These are phyloP conservation scores for Buceros bicornis DNA, from an alignment of 2,797 vertebrate genomes.

Conservation along the genomic window DNA sequence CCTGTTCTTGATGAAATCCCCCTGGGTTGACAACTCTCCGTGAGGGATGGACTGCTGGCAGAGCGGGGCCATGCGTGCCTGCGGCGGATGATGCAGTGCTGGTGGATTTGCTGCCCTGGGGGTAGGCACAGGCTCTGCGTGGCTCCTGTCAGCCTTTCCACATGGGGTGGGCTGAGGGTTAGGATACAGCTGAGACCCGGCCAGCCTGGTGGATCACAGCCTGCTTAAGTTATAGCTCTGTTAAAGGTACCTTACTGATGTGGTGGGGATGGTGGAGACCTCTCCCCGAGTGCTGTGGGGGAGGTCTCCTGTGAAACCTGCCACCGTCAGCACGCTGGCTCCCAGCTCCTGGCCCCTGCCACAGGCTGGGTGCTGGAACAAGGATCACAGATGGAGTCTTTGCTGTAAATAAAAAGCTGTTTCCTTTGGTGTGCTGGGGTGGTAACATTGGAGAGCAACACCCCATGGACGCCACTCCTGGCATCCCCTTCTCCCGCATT, in stretches of 20 bases:
- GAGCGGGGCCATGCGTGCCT: fast-evolving
- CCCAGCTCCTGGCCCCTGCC: background rate
- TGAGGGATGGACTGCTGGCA: background rate
- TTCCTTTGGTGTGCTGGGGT: background rate
- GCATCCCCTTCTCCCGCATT: background rate
- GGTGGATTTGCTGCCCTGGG: background rate
- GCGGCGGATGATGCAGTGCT: background rate
- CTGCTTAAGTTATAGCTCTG: background rate
- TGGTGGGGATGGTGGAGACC: background rate
- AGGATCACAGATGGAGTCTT: background rate
- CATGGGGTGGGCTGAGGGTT: background rate
- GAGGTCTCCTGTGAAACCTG: background rate
- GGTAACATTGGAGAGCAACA: background rate
- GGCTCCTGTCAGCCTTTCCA: background rate
- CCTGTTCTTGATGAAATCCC: background rate
- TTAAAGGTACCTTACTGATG: background rate
- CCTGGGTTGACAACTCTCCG: fast-evolving
- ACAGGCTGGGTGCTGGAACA: background rate
- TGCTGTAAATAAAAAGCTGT: background rate
- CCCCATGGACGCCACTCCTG: background rate
- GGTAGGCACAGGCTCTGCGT: background rate
- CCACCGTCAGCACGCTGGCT: background rate
- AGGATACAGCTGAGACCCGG: background rate
- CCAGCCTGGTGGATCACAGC: background rate
- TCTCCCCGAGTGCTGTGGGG: background rate